Evolutionary conservation across 2,888 invertebrate genomes (phyloP), one percentile per base, ranked within the genome.

Genomic region (Itoplectis maculator): DNA sequence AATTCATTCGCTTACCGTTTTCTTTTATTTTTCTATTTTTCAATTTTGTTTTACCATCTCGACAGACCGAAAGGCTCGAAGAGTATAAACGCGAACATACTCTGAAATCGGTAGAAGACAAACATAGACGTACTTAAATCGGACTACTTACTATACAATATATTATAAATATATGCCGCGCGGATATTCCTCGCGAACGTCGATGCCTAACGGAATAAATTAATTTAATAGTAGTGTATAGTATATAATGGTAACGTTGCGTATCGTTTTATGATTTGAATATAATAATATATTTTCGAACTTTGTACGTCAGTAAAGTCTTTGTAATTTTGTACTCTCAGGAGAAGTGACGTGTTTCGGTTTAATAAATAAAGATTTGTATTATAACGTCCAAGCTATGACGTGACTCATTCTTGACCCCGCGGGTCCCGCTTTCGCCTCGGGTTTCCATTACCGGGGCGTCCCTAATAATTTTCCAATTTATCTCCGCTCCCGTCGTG

Each of bases 211-310:
- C 42, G 13, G n/a, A 56, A 66, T 75, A 70, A 79, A 79, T 68
- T 82, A 79, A 70, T 79, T 79, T 75, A 66, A 70, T 45, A 51
- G 69, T 49, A 69, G 29, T 49, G 54, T 65, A 59, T 49, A 66
- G 47, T 61, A 40, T 61, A 61, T 37, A 63, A 51, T 56, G 47
- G 59, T 76, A 68, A 54, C 35, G n/a, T 47, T 59, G 23, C 35
- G 59, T 72, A 75, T 45, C 61, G 40, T 75, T 82, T 82, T 75
- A 66, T 61, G 23, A 75, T 76, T 82, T 82, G 79, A 75, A 82
- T 79, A 82, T 82, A 70, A 85, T 88, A 89, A 89, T 88, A 89
- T 90, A 89, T 89, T 87, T 79, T 86, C 72, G 74, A 88, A 83
- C 70, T 85, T 85, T 85, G 82, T 86, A 83, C 76, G 84, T 84